Evolutionary conservation across 2,113 vertebrate species (phyloP), one percentile per base, ranked within the genome.

Genomic region (Apodemus speciosus): DNA sequence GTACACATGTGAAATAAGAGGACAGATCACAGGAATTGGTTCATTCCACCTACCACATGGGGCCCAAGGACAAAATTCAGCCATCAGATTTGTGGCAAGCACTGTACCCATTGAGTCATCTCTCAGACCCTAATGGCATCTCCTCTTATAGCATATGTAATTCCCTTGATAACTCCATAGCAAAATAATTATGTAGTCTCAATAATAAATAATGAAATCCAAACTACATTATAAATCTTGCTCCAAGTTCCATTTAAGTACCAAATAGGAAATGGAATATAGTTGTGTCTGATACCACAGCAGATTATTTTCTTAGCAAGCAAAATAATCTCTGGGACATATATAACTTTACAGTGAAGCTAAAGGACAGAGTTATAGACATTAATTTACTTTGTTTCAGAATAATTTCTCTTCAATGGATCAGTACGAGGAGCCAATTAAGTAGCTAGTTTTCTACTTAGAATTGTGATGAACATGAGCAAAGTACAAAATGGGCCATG

Each of bases 301-400:
- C 30, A 96, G 40, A 35, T 87, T 88, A 46, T 75, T 86, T 51
- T 64, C 13, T 53, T 53, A 49, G 89, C 4, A 91, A 84, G 49
- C n/a, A 77, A 90, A 94, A 10, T 81, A 46, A 79, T 38, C 56
- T 93, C 6, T 84, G 92, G 38, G n/a, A 32, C 20, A 76, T 86
- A 43, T 43, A 51, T n/a, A 77, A 62, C 4, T 77, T 90, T 49
- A 16, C 35, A 92, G 35, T 85, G 40, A 46, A 7, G 64, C n/a
- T 62, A 10, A 91, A 79, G 27, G 84, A 51, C 18, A 89, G 86
- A 94, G 51, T 79, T 91, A 85, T 40, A 35, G 32, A 92, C 3
- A 94, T 87, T 51, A 91, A 91, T 23, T 69, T 7, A 85, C 81
- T 94, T 40, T 90, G 9, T 71, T 92, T 64, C 49, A 86, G 32